phyloP scores from a whole-genome alignment of 2,113 vertebrate genomes.

The Melospiza georgiana region DNA sequence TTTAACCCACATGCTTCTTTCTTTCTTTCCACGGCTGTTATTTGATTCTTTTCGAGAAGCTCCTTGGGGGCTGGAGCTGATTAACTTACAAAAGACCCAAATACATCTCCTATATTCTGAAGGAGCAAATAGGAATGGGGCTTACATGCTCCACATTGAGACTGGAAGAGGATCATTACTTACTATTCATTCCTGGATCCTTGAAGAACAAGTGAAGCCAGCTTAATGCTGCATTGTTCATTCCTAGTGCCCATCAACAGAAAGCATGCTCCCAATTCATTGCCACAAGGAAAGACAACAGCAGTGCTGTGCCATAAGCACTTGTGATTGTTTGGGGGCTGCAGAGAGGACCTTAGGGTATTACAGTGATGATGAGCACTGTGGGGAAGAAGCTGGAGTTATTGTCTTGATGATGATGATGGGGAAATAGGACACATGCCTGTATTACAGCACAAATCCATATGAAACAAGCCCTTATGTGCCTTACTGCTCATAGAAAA shows the following conservation, averaged over 20 bases:
- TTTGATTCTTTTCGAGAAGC: neutral
- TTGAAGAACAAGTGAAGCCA: conserved; percentile 57
- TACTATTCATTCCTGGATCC: conserved; percentile 53
- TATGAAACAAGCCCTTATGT: neutral
- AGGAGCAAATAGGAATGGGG: neutral
- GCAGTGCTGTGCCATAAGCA: neutral
- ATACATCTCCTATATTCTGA: conserved; percentile 3
- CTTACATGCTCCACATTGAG: neutral
- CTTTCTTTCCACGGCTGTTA: neutral
- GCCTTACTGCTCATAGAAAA: neutral
- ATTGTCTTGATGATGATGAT: conserved; percentile 31
- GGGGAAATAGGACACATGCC: neutral
- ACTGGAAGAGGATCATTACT: conserved; percentile 48
- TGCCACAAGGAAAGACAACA: conserved; percentile 40
- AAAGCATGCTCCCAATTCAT: conserved; percentile 43
- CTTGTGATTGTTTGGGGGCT: conserved; percentile 10
- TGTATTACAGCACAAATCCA: neutral
- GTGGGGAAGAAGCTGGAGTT: conserved; percentile 37
- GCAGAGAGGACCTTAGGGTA: conserved; percentile 41
- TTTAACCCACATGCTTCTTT: neutral
- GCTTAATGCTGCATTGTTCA: conserved; percentile 51
- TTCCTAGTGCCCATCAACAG: conserved; percentile 47
- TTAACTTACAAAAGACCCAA: conserved; percentile 19
- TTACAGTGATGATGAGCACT: conserved; percentile 35
- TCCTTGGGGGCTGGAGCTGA: neutral